These are phyloP conservation scores for Desmophyllum pertusum DNA, from an alignment of 92 coral and sea anemone genomes.

Conservation along the genomic window DNA sequence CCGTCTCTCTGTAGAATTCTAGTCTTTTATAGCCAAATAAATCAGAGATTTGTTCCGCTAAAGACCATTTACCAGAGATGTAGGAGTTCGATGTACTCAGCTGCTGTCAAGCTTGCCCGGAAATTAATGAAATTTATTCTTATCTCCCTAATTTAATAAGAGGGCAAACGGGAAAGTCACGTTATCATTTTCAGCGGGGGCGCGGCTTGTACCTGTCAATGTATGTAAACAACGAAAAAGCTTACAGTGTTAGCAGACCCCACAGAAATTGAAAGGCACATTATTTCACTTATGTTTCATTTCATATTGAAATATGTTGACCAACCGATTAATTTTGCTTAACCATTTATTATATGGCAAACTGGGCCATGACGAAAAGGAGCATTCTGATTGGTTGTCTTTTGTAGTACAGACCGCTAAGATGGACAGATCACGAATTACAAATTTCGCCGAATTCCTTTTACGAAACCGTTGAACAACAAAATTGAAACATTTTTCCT, in stretches of 20 bases:
- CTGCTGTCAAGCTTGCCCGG: constrained; percentile 3
- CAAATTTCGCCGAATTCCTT: no score
- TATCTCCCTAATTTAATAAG: background rate
- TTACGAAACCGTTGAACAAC: no score
- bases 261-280: no score
- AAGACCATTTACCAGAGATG: background rate
- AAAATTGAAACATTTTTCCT: no score
- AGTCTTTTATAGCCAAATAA: background rate
- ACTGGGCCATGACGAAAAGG: no score
- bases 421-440: no score
- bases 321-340: background rate
- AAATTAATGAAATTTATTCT: constrained; percentile 6
- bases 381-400: no score
- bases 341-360: background rate
- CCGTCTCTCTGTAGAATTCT: background rate
- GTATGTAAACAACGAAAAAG: background rate
- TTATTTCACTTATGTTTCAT: no score
- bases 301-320: background rate
- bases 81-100: background rate
- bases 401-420: no score
- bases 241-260: no score
- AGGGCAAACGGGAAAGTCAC: background rate
- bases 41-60: background rate
- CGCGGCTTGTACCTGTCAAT: background rate
- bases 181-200: background rate